phyloP scores from a whole-genome alignment of 2,113 vertebrate genomes.

The Herpailurus yagouaroundi region DNA sequence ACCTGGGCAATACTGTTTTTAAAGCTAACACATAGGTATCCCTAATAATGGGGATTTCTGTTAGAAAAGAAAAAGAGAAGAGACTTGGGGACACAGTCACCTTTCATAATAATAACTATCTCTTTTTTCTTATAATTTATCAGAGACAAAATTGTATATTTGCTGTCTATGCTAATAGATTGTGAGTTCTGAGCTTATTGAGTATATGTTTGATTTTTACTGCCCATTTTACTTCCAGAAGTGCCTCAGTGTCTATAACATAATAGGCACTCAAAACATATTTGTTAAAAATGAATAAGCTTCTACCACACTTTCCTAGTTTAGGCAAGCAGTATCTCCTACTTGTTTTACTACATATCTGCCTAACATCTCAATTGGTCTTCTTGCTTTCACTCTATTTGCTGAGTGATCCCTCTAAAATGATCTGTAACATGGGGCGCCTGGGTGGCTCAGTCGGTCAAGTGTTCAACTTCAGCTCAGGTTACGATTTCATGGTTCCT shows the following conservation, averaged over 20 bases:
- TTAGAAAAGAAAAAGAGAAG: not conserved
- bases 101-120: not conserved
- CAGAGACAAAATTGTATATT: not conserved
- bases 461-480: too few species aligned
- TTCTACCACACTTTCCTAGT: not conserved
- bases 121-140: not conserved
- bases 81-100: not conserved
- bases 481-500: too few species aligned
- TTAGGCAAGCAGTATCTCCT: not conserved
- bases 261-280: not conserved
- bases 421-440: not conserved
- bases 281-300: constrained; percentile 22
- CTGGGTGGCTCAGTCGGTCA: too few species aligned
- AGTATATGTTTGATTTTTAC: not conserved
- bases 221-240: not conserved
- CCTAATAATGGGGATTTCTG: not conserved
- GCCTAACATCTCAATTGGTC: not conserved
- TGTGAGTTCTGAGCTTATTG: not conserved
- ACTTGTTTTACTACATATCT: not conserved
- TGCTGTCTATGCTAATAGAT: not conserved
- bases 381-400: not conserved
- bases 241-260: not conserved
- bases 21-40: not conserved
- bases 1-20: not conserved
- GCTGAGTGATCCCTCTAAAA: not conserved